Evolutionary conservation across 2,797 vertebrate genomes (phyloP).

Genomic region (Enoplosus armatus): DNA sequence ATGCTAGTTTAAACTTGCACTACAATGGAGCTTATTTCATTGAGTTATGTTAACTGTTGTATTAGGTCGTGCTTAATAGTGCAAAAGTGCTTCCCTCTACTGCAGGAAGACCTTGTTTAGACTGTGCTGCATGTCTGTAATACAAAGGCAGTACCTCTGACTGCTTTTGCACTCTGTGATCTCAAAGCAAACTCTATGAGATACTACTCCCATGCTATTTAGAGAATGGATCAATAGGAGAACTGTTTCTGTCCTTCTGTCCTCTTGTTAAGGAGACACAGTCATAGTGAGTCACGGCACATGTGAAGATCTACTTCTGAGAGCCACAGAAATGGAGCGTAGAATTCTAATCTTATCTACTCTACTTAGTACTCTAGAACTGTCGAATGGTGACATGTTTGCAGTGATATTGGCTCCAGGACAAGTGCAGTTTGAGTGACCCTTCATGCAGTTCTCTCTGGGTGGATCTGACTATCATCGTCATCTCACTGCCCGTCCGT

Average conservation of each 20-base stretch:
- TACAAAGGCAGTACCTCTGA: constrained; percentile 12
- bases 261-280: constrained; percentile 50
- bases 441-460: constrained; percentile 27
- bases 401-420: constrained; percentile 35
- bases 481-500: constrained; percentile 32
- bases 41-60: not conserved
- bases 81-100: not conserved
- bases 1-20: not conserved
- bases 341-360: constrained; percentile 58
- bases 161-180: constrained; percentile 33
- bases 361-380: constrained; percentile 36
- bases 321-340: constrained; percentile 51
- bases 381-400: constrained; percentile 48
- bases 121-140: constrained; percentile 13
- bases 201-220: constrained; percentile 40
- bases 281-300: constrained; percentile 66
- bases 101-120: constrained; percentile 1
- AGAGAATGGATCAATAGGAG: constrained; percentile 60
- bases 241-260: constrained; percentile 59
- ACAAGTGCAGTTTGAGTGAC: constrained; percentile 43
- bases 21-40: not conserved
- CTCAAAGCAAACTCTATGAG: constrained; percentile 16
- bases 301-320: constrained; percentile 56
- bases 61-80: not conserved
- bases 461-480: constrained; percentile 15